phyloP scores from a whole-genome alignment of 2,888 invertebrate genomes.

The Coleophora deauratella region DNA sequence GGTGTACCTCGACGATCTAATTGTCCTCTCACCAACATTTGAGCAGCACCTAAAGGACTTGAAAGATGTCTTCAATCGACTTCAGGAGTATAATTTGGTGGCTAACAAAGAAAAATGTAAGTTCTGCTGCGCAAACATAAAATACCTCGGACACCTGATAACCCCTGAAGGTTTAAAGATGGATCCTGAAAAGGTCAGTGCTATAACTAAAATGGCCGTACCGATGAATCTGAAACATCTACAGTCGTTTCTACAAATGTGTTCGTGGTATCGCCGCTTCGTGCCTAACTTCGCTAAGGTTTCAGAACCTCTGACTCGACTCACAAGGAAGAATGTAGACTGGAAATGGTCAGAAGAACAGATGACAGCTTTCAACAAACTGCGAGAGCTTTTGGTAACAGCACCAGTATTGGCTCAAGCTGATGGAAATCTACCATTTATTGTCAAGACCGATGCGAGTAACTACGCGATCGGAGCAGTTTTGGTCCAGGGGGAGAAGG shows the following conservation, averaged over 20 bases:
- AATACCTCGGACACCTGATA: constrained; percentile 16
- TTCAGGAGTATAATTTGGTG: constrained; percentile 17
- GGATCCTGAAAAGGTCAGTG: constrained; percentile 16
- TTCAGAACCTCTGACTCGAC: constrained; percentile 12
- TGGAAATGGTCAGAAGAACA: constrained; percentile 4
- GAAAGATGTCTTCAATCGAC: constrained; percentile 13
- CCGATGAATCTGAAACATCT: constrained; percentile 12
- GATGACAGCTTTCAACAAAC: neutral
- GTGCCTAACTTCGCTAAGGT: constrained; percentile 11
- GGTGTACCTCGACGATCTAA: constrained; percentile 22
- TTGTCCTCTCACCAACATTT: constrained; percentile 19
- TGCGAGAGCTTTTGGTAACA: neutral
- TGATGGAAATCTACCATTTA: constrained; percentile 8
- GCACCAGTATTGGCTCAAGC: constrained; percentile 13
- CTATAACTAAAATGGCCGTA: constrained; percentile 9
- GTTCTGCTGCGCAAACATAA: constrained; percentile 11
- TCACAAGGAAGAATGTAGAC: constrained; percentile 8
- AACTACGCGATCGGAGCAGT: constrained; percentile 24
- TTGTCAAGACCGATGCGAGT: constrained; percentile 16
- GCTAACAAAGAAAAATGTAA: constrained; percentile 15
- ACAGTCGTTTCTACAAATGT: neutral
- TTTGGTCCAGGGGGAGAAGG: constrained; percentile 21
- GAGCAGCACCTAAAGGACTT: constrained; percentile 18
- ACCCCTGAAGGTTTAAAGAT: constrained; percentile 14
- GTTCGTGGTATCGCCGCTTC: constrained; percentile 17